phyloP scores from a whole-genome alignment of 1,140 invertebrate species.

The Pissodes strobi region DNA sequence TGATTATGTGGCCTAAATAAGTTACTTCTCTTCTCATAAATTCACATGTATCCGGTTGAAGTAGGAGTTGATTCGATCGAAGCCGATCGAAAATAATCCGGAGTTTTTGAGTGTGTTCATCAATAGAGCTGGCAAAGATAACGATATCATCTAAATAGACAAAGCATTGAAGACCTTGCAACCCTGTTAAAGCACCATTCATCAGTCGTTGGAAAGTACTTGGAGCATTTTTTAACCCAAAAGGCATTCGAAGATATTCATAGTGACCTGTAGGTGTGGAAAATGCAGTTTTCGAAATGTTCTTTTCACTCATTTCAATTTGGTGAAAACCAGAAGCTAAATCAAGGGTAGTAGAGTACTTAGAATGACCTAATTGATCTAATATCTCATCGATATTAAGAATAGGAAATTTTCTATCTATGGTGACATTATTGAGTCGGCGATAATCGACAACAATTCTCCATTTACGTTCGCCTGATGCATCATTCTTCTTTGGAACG shows the following conservation, averaged over 20 bases:
- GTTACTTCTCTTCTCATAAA: constrained; percentile 48
- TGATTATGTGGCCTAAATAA: constrained; percentile 52
- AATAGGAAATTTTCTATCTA: constrained; percentile 57
- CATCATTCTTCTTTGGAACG: no score
- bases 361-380: constrained; percentile 54
- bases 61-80: constrained; percentile 10
- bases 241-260: no score
- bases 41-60: constrained; percentile 54
- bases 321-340: no score
- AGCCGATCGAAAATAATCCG: constrained; percentile 23
- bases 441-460: constrained; percentile 55
- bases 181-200: constrained; percentile 50
- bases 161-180: constrained; percentile 47
- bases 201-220: constrained; percentile 52
- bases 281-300: constrained; percentile 58
- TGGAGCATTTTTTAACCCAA: no score
- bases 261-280: no score
- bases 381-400: no score
- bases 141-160: no score
- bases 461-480: constrained; percentile 54
- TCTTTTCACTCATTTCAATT: constrained; percentile 47
- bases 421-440: no score
- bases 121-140: no score
- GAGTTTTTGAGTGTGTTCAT: constrained; percentile 37
- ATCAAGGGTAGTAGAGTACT: constrained; percentile 59